Evolutionary conservation across 2,113 vertebrate species (phyloP), one percentile per base, ranked within the genome.

Genomic region (Coturnix japonica): DNA sequence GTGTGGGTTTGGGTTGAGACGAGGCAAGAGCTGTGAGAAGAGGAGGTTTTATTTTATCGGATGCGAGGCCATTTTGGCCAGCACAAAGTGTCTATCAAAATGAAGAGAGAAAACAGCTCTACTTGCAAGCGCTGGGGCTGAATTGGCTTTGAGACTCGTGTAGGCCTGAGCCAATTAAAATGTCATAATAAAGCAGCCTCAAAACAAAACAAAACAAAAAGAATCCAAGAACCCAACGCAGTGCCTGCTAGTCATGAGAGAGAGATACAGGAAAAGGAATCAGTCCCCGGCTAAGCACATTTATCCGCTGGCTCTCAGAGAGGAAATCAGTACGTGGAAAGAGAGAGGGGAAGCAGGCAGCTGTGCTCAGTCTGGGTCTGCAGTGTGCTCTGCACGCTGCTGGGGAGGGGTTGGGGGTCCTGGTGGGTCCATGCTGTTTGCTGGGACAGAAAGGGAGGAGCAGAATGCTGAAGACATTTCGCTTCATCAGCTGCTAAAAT

Each of bases 91-190:
- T 76, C 67, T 77, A 60, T 89, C 81, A 92, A 96, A 96, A 95
- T 93, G 91, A 88, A 96, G 85, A 90, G 53, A 26, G 74, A 81
- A 87, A 93, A 69, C 53, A 43, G 82, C 63, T 85, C 54, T 94
- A 83, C 73, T 81, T 66, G 47, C 74, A 83, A 90, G 84, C 3
- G 1, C 33, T 1, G 1, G 59, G 82, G 77, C 87, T 91, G 87
- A 93, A 94, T 77, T 86, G 94, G 92, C 79, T 90, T 91, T 88
- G 93, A 95, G 89, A 93, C 61, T 85, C 31, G 23, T 3, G 8
- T 63, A 35, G 39, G 91, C 80, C 81, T 95, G 54, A 92, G 76
- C 79, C 91, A 93, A 94, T 95, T 96, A 96, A 96, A 93, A 90
- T 87, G 92, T 91, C 75, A 87, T 92, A 80, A 93, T 91, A 91